Conservation (phyloP, 2,113 vertebrate species). For the Mormoops blainvillei region DNA sequence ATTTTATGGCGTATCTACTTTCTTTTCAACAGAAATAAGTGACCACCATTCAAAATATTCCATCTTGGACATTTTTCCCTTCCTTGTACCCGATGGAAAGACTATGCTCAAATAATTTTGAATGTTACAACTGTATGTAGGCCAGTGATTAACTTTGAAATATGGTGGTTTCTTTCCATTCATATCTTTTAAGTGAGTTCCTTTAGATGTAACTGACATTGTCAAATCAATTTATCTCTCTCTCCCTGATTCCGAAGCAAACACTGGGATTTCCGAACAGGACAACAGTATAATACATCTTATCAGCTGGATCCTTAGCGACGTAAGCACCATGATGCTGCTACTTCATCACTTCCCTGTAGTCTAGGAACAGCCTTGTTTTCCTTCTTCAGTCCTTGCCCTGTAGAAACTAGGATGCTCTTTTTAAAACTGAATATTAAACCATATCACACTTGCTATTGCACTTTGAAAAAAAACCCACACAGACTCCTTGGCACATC, state of each 20-base stretch:
- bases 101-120: neutral
- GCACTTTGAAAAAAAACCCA: neutral
- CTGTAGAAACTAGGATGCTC: neutral
- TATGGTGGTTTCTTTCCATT: neutral
- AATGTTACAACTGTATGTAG: neutral
- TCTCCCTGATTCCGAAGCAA: neutral
- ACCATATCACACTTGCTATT: neutral
- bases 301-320: neutral
- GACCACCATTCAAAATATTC: neutral
- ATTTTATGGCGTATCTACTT: neutral
- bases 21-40: neutral
- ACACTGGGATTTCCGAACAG: neutral
- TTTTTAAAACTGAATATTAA: neutral
- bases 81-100: neutral
- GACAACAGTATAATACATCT: neutral
- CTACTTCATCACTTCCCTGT: neutral
- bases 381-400: neutral
- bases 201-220: neutral
- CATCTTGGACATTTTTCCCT: neutral
- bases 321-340: neutral
- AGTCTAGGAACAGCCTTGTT: neutral
- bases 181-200: neutral
- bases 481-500: neutral
- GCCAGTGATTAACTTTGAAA: neutral
- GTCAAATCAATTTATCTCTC: neutral